Conservation (phyloP, 1,140 invertebrate species). For the Heliconius himera region DNA sequence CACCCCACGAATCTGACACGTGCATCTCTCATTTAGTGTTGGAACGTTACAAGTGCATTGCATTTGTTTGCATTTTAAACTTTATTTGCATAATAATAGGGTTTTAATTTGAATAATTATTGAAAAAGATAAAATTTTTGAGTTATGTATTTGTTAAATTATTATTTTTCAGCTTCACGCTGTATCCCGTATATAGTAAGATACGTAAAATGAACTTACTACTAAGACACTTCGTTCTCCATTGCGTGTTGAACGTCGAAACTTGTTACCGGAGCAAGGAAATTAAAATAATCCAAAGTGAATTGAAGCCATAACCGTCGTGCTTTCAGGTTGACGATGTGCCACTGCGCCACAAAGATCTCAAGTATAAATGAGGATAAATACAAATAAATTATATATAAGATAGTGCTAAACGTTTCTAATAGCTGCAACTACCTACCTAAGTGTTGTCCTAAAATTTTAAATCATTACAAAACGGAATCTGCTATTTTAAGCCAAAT, state of each 20-base stretch:
- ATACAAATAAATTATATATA: background rate
- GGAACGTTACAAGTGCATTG: conserved; percentile 39
- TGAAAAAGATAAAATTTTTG: background rate
- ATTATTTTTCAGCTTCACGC: background rate
- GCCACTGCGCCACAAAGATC: too few relatives aligned
- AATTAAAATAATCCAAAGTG: too few relatives aligned
- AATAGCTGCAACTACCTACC: background rate
- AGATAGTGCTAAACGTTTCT: background rate
- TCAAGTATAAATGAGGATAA: background rate
- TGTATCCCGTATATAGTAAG: too few relatives aligned
- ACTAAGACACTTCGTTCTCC: too few relatives aligned
- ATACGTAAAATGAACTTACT: too few relatives aligned
- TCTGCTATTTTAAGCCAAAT: conserved; percentile 53
- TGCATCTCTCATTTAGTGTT: conserved; percentile 42
- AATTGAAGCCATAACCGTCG: too few relatives aligned
- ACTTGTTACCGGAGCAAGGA: too few relatives aligned
- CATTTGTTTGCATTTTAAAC: conserved; percentile 23
- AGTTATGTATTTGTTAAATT: background rate
- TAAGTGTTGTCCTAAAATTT: background rate
- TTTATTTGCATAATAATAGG: background rate
- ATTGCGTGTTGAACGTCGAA: too few relatives aligned
- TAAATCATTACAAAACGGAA: conserved; percentile 23
- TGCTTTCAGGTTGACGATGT: too few relatives aligned
- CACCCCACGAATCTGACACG: conserved; percentile 57
- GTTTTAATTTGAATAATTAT: background rate